Conservation (phyloP, 2,113 vertebrate genomes). For the Pachycephala philippinensis region DNA sequence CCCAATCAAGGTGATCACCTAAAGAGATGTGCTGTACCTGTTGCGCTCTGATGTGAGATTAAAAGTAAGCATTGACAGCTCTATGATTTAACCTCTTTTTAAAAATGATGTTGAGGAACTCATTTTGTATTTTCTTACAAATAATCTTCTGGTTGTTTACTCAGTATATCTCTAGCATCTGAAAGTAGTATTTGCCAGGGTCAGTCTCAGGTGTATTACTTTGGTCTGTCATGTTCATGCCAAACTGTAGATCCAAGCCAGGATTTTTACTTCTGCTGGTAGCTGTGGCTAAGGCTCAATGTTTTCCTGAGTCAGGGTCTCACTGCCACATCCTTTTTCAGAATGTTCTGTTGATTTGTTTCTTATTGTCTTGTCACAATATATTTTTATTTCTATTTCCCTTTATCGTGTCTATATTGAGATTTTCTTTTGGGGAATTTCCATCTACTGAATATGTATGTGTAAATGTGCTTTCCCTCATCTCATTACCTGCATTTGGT, state of each 20-base stretch:
- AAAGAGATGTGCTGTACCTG: not conserved
- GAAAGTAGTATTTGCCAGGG: not conserved
- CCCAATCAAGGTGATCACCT: not conserved
- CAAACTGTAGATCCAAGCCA: not conserved
- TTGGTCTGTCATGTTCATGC: not conserved
- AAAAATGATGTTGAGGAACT: not conserved
- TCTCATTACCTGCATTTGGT: not conserved
- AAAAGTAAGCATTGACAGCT: not conserved
- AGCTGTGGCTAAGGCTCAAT: not conserved
- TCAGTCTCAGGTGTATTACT: not conserved
- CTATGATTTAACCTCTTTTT: not conserved
- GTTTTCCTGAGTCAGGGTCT: not conserved
- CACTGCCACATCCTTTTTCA: not conserved
- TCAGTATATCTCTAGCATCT: not conserved
- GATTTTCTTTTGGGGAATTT: not conserved
- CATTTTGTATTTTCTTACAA: not conserved
- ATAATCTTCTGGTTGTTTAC: not conserved
- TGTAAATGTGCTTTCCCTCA: not conserved
- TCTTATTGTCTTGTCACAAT: not conserved
- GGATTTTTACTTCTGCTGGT: not conserved
- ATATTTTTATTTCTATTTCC: not conserved
- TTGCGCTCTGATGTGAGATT: not conserved
- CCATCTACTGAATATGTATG: not conserved
- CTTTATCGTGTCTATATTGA: not conserved
- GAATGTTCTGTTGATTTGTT: not conserved